These are phyloP conservation scores for Cyprinodon brontotheroides DNA, from an alignment of 2,113 vertebrate species.

Conservation along the genomic window DNA sequence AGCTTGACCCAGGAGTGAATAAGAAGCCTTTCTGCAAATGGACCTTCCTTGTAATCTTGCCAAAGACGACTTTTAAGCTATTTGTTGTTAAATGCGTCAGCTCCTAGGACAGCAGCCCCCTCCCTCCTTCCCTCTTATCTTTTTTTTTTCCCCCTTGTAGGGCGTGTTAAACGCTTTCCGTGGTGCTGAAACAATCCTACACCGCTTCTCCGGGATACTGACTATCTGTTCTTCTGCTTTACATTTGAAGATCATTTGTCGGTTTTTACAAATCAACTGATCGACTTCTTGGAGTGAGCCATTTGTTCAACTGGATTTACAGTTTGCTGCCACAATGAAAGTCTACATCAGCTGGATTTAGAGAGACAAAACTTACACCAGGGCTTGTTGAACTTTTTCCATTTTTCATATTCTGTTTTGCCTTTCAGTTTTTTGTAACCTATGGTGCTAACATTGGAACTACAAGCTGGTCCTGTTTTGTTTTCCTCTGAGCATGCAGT, in stretches of 20 bases:
- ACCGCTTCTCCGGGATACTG: not conserved
- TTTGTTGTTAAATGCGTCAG: constrained; percentile 38
- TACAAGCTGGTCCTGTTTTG: not conserved
- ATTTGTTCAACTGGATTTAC: constrained; percentile 7
- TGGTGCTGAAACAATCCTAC: constrained; percentile 30
- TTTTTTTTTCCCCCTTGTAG: not conserved
- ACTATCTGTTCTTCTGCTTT: constrained; percentile 4
- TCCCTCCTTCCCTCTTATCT: not conserved
- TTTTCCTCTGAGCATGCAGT: not conserved
- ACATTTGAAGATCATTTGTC: not conserved
- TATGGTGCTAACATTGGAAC: not conserved
- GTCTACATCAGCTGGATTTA: constrained; percentile 27
- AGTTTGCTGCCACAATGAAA: constrained; percentile 25
- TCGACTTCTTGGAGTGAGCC: constrained; percentile 40
- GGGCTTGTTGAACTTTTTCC: constrained; percentile 10
- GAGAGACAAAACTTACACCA: constrained; percentile 6
- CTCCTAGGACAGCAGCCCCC: constrained; percentile 39
- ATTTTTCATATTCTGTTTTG: not conserved
- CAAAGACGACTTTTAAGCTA: constrained; percentile 4
- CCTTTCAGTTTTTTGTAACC: not conserved
- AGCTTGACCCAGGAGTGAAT: constrained; percentile 27
- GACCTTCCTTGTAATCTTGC: constrained; percentile 9
- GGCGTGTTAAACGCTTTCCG: constrained; percentile 32
- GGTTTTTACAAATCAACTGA: constrained; percentile 8
- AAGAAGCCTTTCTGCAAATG: constrained; percentile 18